Evolutionary conservation across 2,113 vertebrate genomes (phyloP), one percentile per base, ranked within the genome.

Genomic region (Zonotrichia leucophrys): DNA sequence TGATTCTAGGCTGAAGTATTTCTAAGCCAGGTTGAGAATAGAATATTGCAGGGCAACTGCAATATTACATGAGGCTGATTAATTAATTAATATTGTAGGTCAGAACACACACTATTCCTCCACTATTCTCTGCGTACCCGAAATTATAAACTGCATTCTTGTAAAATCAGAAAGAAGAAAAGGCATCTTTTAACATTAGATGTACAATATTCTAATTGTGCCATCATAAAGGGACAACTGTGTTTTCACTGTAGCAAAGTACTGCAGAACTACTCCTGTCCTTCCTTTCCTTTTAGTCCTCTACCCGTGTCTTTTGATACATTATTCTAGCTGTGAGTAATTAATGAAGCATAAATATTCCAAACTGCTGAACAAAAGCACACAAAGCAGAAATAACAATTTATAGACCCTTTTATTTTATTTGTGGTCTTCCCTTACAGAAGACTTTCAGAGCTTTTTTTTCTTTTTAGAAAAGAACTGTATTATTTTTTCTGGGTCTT

Each of bases 281-380:
- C 31, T 72, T 78, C 30, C n/a, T 78, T 89, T 75, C 39, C 25
- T 75, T 79, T 47, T 83, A 67, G n/a, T 47, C 8, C 4, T 83
- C 60, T 74, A 5, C 31, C 7, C 49, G 9, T 69, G 52, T 67
- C 55, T 75, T 93, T 63, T 87, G 41, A 46, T 56, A 39, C 9
- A 1, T 35, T 60, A 41, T 42, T 91, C 35, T 59, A 44, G 33
- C 35, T 80, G 41, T 35, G 22, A 44, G 64, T 63, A 90, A 74
- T 89, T 87, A 86, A 75, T 68, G 18, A 39, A 35, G 39, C 52
- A 31, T 52, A 83, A 92, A 89, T 86, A 78, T 81, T 90, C 39
- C 56, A 53, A 37, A 52, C 46, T 39, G 37, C 52, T 49, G 52
- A 83, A 60, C 47, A 83, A 85, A 86, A 76, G 35, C 41, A 47